Evolutionary conservation across 1,140 invertebrate genomes (phyloP).

Genomic region (Lepidurus apus): DNA sequence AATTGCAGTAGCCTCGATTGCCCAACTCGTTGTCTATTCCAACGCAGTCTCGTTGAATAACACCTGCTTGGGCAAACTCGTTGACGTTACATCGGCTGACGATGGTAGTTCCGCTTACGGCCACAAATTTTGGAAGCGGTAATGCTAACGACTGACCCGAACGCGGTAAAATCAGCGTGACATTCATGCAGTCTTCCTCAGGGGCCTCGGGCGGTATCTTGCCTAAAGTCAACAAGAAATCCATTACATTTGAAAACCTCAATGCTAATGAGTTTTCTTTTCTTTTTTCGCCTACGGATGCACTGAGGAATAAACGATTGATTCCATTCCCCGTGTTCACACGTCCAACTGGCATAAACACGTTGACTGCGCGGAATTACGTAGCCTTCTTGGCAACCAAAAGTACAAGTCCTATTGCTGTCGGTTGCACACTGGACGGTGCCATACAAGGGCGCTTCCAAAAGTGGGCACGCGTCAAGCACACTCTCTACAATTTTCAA

Average conservation of each 20-base stretch:
- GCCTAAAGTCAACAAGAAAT: neutral
- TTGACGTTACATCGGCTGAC: neutral
- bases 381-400: neutral
- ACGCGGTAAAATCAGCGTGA: neutral
- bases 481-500: neutral
- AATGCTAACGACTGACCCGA: slow-evolving; percentile 4
- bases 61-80: neutral
- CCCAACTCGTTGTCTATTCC: neutral
- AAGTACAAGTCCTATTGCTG: neutral
- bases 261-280: neutral
- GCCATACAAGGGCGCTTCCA: neutral
- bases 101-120: neutral
- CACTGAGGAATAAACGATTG: neutral
- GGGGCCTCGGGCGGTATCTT: neutral
- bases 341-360: neutral
- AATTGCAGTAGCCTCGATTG: neutral
- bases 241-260: neutral
- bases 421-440: neutral
- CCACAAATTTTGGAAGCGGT: neutral
- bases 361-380: slow-evolving; percentile 13
- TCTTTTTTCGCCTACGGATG: neutral
- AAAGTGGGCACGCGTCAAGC: neutral
- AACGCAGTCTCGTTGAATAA: neutral
- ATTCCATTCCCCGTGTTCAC: neutral
- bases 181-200: slow-evolving; percentile 4